Evolutionary conservation across 1,140 invertebrate genomes (phyloP), one percentile per base, ranked within the genome.

Genomic region (Bombus polaris): DNA sequence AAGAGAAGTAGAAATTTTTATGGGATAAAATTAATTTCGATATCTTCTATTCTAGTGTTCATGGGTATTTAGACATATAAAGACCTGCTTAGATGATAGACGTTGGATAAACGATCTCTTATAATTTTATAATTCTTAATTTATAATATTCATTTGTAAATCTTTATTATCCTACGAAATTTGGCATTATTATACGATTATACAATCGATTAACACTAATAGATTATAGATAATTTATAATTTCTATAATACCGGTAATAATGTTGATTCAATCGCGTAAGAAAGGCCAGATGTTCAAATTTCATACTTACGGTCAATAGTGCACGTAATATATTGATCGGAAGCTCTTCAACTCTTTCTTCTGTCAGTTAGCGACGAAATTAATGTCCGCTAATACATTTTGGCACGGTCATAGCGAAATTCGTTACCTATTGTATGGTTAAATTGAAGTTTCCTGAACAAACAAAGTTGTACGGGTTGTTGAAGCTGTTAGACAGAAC

Each of bases 391-490:
- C 42, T 70, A 37, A 70, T 80, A 80, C 8, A 68, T 66, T 57
- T 66, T 15, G 53, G 10, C 78, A 10, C 25, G 57, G 32, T 81
- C 59, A 81, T 81, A 70, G 83, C 22, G 71, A 74, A 85, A 81
- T 85, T 85, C 70, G 83, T 81, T 47, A 79, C 25, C 70, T 35
- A 35, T 35, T 53, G 70, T 37, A 37, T 53, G 70, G 71, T 79
- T 80, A 75, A 79, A 68, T 75, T 65, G n/a, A 87, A 89, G 57
- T 89, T 88, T 65, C 62, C 15, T 3, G 65, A 70, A 35, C 88
- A 83, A 89, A 78, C 66, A 66, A 88, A 83, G 68, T 86, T 89
- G 80, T 53, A 13, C 32, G 62, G 39, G 35, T 28, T 5, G 75
- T 42, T 39, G 71, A 57, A 70, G 83, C 44, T 77, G 87, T 57